A percentile compares a stretch with the other conserved stretches of the same genome.
Conservation (phyloP, 2,888 invertebrate genomes). For the Tholera decimalis region DNA sequence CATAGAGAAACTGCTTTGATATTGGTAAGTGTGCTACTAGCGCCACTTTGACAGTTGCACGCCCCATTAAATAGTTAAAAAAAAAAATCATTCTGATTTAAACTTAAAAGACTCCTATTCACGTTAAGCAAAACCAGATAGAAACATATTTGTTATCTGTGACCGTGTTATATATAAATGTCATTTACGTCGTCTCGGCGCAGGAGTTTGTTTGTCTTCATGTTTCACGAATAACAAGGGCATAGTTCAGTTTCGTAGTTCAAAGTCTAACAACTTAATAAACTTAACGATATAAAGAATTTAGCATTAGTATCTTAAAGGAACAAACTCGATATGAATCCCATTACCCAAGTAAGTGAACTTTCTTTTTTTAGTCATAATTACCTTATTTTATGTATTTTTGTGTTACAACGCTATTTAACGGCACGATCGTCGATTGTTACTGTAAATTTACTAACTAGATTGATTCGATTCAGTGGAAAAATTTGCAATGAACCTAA, state of each 20-base stretch:
- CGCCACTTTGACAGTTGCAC: too few relatives aligned
- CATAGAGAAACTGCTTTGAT: too few relatives aligned
- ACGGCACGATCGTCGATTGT: neutral
- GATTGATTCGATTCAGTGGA: neutral
- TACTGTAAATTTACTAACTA: neutral
- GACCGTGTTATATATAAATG: slow-evolving; percentile 46
- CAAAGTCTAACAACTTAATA: slow-evolving; percentile 51
- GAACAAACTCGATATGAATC: slow-evolving; percentile 73
- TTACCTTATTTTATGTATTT: neutral
- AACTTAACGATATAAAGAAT: slow-evolving; percentile 7
- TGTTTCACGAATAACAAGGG: slow-evolving; percentile 46
- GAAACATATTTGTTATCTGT: slow-evolving; percentile 49
- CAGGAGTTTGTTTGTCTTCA: slow-evolving; percentile 61
- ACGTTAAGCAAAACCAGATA: slow-evolving; percentile 6
- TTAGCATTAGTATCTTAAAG: neutral
- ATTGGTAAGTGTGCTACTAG: too few relatives aligned
- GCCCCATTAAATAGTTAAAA: too few relatives aligned
- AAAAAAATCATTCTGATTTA: too few relatives aligned
- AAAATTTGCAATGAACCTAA: slow-evolving; percentile 1
- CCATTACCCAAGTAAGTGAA: slow-evolving; percentile 77
- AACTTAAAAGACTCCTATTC: slow-evolving; percentile 39
- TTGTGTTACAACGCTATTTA: too few relatives aligned
- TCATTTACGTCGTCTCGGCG: slow-evolving; percentile 49
- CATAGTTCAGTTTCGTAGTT: slow-evolving; percentile 50
- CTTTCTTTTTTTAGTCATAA: slow-evolving; percentile 16